Conservation (phyloP, 1,140 invertebrate species). For the Nymphalis io region DNA sequence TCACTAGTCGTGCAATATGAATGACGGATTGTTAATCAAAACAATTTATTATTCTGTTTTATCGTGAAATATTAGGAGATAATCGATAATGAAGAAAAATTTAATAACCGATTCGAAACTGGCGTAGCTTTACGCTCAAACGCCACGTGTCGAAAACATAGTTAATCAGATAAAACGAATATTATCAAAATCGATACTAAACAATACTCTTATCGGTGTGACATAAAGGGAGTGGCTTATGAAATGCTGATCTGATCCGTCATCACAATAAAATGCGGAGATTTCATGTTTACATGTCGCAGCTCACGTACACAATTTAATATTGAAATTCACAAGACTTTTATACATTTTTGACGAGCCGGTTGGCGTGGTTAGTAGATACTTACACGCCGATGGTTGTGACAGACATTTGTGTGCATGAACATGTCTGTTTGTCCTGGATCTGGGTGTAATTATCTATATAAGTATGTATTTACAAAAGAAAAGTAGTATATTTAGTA, state of each 20-base stretch:
- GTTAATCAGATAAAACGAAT: conserved; percentile 5
- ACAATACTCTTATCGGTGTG: conserved; percentile 30
- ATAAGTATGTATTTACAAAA: no score
- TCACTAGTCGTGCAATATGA: no score
- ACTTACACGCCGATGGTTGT: no score
- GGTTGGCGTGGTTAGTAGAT: no score
- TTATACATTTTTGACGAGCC: neutral
- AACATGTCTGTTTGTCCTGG: no score
- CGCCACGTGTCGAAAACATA: conserved; percentile 12
- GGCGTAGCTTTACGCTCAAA: neutral
- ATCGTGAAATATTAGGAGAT: neutral
- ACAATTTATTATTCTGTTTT: neutral
- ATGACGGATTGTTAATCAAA: no score
- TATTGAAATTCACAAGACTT: neutral
- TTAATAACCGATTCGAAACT: conserved; percentile 6
- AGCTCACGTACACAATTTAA: conserved; percentile 42
- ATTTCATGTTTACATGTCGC: conserved; percentile 38
- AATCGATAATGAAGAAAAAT: neutral
- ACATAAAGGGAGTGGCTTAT: conserved; percentile 34
- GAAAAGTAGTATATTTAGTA: no score
- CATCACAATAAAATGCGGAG: conserved; percentile 25
- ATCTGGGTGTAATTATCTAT: no score
- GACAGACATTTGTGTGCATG: no score
- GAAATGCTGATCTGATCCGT: conserved; percentile 45
- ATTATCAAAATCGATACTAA: conserved; percentile 23